These are phyloP conservation scores for Busseola fusca DNA, from an alignment of 2,888 invertebrate species.

Conservation along the genomic window DNA sequence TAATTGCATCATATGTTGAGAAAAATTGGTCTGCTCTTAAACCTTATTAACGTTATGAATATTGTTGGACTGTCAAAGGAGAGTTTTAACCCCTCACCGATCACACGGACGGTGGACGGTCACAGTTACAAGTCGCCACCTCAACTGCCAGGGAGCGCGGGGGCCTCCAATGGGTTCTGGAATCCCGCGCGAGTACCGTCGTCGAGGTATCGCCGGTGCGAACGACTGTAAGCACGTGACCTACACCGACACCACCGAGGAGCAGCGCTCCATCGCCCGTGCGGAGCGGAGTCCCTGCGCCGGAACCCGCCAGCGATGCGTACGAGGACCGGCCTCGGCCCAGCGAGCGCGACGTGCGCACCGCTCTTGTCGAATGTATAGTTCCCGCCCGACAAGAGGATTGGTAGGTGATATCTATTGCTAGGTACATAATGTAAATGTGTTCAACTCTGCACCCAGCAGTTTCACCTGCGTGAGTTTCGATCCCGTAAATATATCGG, in stretches of 20 bases:
- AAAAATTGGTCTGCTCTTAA: neutral
- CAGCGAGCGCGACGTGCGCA: slow-evolving; percentile 78
- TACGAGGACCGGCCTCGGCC: slow-evolving; percentile 64
- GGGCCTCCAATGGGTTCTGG: slow-evolving; percentile 38
- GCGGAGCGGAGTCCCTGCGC: slow-evolving; percentile 71
- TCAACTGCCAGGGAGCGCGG: slow-evolving; percentile 27
- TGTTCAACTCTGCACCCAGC: too few relatives aligned
- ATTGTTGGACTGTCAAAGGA: slow-evolving; percentile 54
- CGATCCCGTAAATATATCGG: too few relatives aligned
- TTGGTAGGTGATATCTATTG: slow-evolving; percentile 96
- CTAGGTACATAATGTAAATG: too few relatives aligned
- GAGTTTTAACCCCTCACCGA: slow-evolving; percentile 70
- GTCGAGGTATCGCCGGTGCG: slow-evolving; percentile 46
- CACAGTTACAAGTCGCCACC: slow-evolving; percentile 36
- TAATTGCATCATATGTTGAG: neutral
- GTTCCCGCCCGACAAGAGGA: slow-evolving; percentile 91
- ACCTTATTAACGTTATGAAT: neutral
- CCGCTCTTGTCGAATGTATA: slow-evolving; percentile 80
- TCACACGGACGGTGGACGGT: slow-evolving; percentile 49
- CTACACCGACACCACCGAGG: slow-evolving; percentile 64
- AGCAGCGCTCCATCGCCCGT: slow-evolving; percentile 67
- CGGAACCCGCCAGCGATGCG: slow-evolving; percentile 68
- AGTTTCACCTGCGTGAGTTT: too few relatives aligned
- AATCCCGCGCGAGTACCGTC: slow-evolving; percentile 55
- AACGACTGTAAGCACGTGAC: slow-evolving; percentile 30